Percentiles rank a stretch among this genome's conserved stretches.
Evolutionary conservation across 2,113 vertebrate genomes (phyloP).

Genomic region (Ranitomeya variabilis): DNA sequence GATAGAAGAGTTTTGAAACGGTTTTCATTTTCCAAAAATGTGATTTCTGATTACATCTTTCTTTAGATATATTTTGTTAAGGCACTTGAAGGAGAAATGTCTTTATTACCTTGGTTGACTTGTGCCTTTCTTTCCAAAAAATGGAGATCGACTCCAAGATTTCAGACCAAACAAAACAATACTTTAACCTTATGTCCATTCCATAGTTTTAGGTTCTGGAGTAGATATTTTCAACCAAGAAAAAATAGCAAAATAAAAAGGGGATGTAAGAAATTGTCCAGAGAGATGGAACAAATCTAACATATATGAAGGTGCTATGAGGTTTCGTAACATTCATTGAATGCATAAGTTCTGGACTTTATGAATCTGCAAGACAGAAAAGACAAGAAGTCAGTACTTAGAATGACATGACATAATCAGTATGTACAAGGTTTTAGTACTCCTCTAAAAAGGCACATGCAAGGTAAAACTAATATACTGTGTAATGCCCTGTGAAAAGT

Average conservation of each 20-base stretch:
- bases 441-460: neutral
- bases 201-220: conserved; percentile 66
- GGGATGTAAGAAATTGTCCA: conserved; percentile 75
- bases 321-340: conserved; percentile 74
- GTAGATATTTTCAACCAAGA: conserved; percentile 71
- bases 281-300: conserved; percentile 73
- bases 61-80: neutral
- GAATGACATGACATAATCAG: neutral
- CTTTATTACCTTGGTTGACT: conserved; percentile 12
- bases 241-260: conserved; percentile 66
- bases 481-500: no score
- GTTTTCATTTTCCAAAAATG: neutral
- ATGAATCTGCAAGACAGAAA: conserved; percentile 81
- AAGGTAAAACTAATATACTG: no score
- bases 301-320: conserved; percentile 85
- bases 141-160: conserved; percentile 6
- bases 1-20: neutral
- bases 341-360: conserved; percentile 69
- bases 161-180: neutral
- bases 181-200: neutral
- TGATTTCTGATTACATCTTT: neutral
- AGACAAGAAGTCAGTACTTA: neutral
- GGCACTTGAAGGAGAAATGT: neutral
- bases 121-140: neutral
- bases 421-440: neutral